Evolutionary conservation across 30 jellyfish, hydroid and myxozoan species (phyloP).

Genomic region (Sanderia malayensis): DNA sequence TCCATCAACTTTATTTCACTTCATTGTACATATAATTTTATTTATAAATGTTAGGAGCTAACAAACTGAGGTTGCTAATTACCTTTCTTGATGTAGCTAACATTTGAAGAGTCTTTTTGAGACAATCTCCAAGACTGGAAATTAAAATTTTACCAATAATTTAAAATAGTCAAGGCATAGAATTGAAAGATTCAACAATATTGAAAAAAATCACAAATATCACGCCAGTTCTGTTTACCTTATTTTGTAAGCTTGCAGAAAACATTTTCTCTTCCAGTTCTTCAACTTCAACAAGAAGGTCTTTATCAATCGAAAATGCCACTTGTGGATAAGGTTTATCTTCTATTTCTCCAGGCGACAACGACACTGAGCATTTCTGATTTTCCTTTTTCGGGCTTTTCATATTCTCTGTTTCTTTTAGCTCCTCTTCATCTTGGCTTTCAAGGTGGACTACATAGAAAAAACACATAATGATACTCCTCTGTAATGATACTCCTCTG

Average conservation of each 20-base stretch:
- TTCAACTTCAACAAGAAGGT: constrained; percentile 76
- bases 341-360: constrained; percentile 42
- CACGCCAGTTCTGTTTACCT: too few species aligned
- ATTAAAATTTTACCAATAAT: too few species aligned
- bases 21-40: too few species aligned
- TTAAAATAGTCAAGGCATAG: too few species aligned
- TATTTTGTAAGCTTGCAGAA: constrained; percentile 91
- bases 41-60: too few species aligned
- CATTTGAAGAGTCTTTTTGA: constrained; percentile 68
- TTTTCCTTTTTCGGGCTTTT: constrained; percentile 68
- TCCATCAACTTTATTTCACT: too few species aligned
- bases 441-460: constrained; percentile 57
- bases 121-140: constrained; percentile 83
- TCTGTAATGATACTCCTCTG: too few species aligned
- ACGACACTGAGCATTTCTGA: constrained; percentile 15
- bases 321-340: constrained; percentile 79
- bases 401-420: constrained; percentile 52
- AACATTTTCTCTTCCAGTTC: constrained; percentile 94
- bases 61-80: too few species aligned
- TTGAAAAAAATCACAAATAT: too few species aligned
- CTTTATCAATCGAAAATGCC: constrained; percentile 89
- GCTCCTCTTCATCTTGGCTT: constrained; percentile 71
- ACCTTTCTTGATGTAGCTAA: constrained; percentile 58
- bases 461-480: too few species aligned
- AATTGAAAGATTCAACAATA: too few species aligned